A percentile compares a stretch with the other conserved stretches of the same genome.
Conservation (phyloP, 2,888 invertebrate species). For the Pristionchus fissidentatus region DNA sequence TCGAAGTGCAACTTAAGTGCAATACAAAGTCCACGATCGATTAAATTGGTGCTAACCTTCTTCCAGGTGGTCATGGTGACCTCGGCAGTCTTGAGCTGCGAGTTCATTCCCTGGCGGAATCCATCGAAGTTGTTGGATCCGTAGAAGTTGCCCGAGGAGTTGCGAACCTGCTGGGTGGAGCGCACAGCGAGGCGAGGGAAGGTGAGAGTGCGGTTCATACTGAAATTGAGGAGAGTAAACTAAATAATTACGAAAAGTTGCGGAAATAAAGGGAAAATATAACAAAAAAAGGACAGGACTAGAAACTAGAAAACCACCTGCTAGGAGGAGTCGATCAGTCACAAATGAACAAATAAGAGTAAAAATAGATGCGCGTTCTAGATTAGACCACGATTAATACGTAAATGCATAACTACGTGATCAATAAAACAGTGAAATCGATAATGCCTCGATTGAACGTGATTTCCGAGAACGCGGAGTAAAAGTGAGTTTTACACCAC, state of each 20-base stretch:
- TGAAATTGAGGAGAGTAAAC: background rate
- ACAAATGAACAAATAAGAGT: background rate
- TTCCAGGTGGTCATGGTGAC: conserved; percentile 68
- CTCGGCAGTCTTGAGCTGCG: conserved; percentile 65
- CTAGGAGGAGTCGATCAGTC: background rate
- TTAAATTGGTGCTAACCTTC: conserved; percentile 55
- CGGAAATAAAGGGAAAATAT: too few species aligned
- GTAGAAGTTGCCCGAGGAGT: conserved; percentile 71
- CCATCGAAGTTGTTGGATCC: conserved; percentile 70
- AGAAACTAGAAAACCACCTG: background rate
- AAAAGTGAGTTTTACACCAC: background rate
- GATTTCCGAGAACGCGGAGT: background rate
- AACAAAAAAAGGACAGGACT: background rate
- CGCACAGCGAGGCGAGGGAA: conserved; percentile 50
- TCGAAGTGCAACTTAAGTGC: background rate
- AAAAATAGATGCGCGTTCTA: too few species aligned
- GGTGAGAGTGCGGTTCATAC: conserved; percentile 48
- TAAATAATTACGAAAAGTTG: background rate
- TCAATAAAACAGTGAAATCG: background rate
- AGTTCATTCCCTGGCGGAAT: conserved; percentile 62
- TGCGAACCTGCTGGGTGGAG: conserved; percentile 53
- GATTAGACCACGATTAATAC: background rate
- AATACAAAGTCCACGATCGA: too few species aligned
- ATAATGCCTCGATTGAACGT: too few species aligned
- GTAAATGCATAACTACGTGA: background rate